These are phyloP conservation scores for Eospalax fontanierii DNA, from an alignment of 2,797 vertebrate genomes.

Conservation along the genomic window DNA sequence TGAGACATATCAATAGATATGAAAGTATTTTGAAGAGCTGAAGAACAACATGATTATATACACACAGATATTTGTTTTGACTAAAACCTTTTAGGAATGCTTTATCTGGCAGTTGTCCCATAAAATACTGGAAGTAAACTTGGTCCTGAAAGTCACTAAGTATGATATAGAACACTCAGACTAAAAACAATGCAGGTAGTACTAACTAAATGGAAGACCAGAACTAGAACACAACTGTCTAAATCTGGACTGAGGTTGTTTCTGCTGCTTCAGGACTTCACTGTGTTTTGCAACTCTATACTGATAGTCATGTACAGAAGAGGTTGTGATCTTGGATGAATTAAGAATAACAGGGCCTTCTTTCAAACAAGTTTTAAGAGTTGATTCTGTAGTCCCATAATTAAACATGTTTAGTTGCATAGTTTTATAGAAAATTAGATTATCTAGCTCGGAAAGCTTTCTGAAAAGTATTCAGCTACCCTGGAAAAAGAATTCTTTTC, in stretches of 20 bases:
- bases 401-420: background rate
- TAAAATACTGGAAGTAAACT: conserved; percentile 20
- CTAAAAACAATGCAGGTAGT: background rate
- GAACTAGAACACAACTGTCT: background rate
- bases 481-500: background rate
- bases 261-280: too few species aligned
- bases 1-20: background rate
- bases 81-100: conserved; percentile 31
- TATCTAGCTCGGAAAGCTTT: background rate
- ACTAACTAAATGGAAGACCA: background rate
- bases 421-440: background rate
- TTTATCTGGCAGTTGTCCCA: background rate
- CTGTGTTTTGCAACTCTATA: background rate
- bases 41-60: background rate
- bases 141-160: background rate
- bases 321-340: background rate
- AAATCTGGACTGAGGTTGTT: background rate
- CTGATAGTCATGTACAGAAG: background rate
- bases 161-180: background rate
- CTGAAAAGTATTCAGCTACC: conserved; percentile 16
- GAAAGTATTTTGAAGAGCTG: background rate
- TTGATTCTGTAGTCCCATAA: conserved; percentile 4
- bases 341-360: background rate
- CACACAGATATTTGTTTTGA: background rate
- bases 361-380: background rate